Base-by-base conservation (phyloP, 2,797 vertebrate species). In the Danio albolineatus region DNA sequence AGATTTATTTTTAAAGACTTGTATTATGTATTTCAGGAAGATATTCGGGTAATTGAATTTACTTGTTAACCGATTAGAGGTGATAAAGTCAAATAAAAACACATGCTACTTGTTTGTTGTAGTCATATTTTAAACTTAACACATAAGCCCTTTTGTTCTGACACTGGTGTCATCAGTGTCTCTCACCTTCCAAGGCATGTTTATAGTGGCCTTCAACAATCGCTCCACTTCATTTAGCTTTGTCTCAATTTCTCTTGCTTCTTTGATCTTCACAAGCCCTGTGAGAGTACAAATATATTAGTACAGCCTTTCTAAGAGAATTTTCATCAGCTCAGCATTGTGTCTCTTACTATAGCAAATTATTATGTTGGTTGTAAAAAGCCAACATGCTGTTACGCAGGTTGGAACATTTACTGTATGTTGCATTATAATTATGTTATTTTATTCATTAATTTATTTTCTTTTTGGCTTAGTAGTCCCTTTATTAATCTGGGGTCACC, bases 201-300 rank as follows among this genome's bases (percentile, higher is more conserved):
- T 95, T 87, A 99, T 97, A 59, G 96, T 88, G 48, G 91, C 95
- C 89, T 98, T 98, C 84, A 99, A 90, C 59, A 99, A 90, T 85
- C 95, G 94, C 86, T 98, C 98, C 75, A 98, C 97, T 90, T 98
- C 96, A 1, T 98, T 98, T 73, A 99, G 90, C 78, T 96, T 96
- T 85, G 94, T 92, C 90, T 99, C 98, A 16, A 97, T 98, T 87
- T 98, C 97, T 0, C 90, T 94, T 1, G 96, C 95, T 13, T 97
- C 95, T 91, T 97, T 99, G 87, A 99, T 96, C 90, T 96, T 96
- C 8, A 97, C 91, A 76, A 99, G 90, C 12, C 97, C 98, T 99
- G 82, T 88, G 87, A n/a, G 4, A 17, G 79, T 7, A 83, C 4
- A 41, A 48, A 12, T 49, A 69, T 66, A 13, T 59, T 36, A 64